These are phyloP conservation scores for Meloe dianella DNA, from an alignment of 2,888 invertebrate genomes.

Conservation along the genomic window DNA sequence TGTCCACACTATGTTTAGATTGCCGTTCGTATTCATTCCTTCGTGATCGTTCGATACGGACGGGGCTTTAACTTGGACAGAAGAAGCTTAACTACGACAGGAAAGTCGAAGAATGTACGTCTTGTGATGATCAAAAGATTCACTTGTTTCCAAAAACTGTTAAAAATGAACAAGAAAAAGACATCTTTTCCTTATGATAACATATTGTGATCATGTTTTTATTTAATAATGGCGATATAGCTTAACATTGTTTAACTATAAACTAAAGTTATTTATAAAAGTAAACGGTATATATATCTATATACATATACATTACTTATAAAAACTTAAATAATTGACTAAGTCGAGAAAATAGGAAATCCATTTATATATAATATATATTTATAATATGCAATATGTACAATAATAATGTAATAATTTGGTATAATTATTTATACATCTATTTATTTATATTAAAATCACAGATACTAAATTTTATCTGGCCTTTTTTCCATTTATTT, in stretches of 20 bases:
- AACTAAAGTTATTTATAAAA: conserved; percentile 53
- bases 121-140: no score
- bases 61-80: no score
- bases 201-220: conserved; percentile 26
- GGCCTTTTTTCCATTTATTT: conserved; percentile 43
- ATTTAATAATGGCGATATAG: conserved; percentile 49
- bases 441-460: conserved; percentile 54
- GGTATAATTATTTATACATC: conserved; percentile 43
- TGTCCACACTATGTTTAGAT: no score
- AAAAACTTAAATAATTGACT: conserved; percentile 54
- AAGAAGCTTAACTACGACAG: no score
- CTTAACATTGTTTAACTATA: conserved; percentile 52
- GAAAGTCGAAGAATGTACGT: no score
- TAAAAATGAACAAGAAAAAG: no score
- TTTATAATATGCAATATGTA: neutral
- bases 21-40: no score
- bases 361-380: conserved; percentile 34
- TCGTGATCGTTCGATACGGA: no score
- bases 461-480: conserved; percentile 58
- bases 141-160: no score
- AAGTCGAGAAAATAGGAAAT: conserved; percentile 52
- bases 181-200: no score
- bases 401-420: conserved; percentile 49
- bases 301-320: conserved; percentile 47
- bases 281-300: conserved; percentile 50